Evolutionary conservation across 2,113 vertebrate genomes (phyloP), one percentile per base, ranked within the genome.

Genomic region (Neogobius melanostomus): DNA sequence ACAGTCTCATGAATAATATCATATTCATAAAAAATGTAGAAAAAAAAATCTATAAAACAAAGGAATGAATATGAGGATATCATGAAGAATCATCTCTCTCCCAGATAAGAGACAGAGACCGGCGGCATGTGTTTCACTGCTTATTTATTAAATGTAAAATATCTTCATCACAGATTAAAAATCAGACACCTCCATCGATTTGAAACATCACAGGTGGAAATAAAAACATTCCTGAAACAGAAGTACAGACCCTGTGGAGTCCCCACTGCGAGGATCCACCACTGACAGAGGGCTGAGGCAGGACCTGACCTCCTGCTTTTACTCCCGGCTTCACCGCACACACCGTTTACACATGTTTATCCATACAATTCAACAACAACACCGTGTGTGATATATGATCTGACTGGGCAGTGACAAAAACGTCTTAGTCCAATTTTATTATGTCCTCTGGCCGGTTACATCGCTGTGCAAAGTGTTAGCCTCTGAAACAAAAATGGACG

Each of bases 61-160:
- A 21, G 1, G 21, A 21, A 21, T 21, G 21, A 21, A 21, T 21
- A 21, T 21, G 21, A 21, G 21, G 21, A 21, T 21, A 2, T 2
- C 21, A 21, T 4, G 4, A 36, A 36, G 28, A 36, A 36, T 36
- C 28, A 36, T 36, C 28, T 36, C 4, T 36, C 3, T 36, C 28
- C 28, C 3, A 36, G 28, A 36, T 36, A 36, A 36, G 28, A 36
- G 60, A 64, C 52, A 57, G 4, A 80, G 63, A 82, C 7, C 51
- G 0, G 7, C 16, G 76, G 14, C 12, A 3, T 43, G 81, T 88
- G 88, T 92, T 93, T 92, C 91, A 93, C 87, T 91, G 90, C 77
- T 94, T 92, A 94, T 94, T 94, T 94, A 94, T 94, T 94, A 93
- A 94, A 93, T 94, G 91, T 93, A 93, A 94, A 94, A 94, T 94